phyloP scores from a whole-genome alignment of 1,140 invertebrate genomes.

The Dreissena rostriformis region DNA sequence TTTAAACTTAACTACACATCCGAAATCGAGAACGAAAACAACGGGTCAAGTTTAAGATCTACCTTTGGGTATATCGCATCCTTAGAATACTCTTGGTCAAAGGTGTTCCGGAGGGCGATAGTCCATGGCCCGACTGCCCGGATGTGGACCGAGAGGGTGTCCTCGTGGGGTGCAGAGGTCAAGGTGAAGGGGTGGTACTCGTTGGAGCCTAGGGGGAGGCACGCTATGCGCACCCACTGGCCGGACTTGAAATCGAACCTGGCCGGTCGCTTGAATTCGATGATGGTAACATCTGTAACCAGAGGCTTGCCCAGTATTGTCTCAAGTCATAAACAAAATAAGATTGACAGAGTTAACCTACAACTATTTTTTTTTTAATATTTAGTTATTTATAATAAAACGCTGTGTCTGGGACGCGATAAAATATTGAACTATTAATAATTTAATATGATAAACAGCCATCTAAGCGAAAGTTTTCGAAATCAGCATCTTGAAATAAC shows the following conservation, averaged over 20 bases:
- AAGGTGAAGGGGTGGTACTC: conserved; percentile 99
- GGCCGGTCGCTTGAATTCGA: conserved; percentile 90
- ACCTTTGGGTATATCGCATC: conserved; percentile 90
- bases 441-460: too few species aligned
- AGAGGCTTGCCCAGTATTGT: conserved; percentile 1
- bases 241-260: conserved; percentile 98
- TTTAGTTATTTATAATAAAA: neutral
- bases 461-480: too few species aligned
- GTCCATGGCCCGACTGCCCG: conserved; percentile 97
- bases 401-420: neutral
- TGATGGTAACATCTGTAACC: conserved; percentile 83
- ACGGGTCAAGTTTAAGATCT: neutral
- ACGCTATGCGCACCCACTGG: conserved; percentile 94
- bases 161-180: conserved; percentile 99
- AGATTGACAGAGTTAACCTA: neutral
- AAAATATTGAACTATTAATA: too few species aligned
- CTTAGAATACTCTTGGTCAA: conserved; percentile 96
- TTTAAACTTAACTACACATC: too few species aligned
- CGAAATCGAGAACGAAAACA: too few species aligned
- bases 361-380: neutral
- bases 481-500: too few species aligned
- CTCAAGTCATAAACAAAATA: neutral
- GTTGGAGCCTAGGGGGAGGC: conserved; percentile 93
- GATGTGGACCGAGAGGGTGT: conserved; percentile 98
- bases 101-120: conserved; percentile 98